Conservation (phyloP, 1,140 invertebrate genomes). For the Archivesica marissinica region DNA sequence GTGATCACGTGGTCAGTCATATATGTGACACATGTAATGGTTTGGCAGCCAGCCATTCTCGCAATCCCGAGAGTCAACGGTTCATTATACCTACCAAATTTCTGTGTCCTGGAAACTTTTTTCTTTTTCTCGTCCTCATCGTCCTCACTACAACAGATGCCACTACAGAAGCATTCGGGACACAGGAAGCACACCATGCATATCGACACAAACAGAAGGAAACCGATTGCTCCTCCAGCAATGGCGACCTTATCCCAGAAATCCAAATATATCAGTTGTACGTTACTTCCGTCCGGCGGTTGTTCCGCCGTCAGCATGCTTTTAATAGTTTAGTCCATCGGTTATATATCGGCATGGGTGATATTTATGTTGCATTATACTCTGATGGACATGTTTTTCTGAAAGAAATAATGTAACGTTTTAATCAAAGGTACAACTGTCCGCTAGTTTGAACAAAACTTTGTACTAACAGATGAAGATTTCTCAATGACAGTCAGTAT, state of each 20-base stretch:
- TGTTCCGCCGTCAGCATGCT: not conserved
- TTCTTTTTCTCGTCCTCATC: not conserved
- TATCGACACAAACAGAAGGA: slow-evolving; percentile 43
- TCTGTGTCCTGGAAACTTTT: not conserved
- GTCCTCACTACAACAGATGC: slow-evolving; percentile 21
- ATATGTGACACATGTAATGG: not conserved
- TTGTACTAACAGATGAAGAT: no score
- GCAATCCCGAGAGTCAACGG: no score
- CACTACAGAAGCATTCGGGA: slow-evolving; percentile 51
- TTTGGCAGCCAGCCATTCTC: no score
- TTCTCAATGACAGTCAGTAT: no score
- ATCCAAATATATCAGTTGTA: slow-evolving; percentile 39
- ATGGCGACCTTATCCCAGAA: slow-evolving; percentile 59
- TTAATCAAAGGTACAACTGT: no score
- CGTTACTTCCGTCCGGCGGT: slow-evolving; percentile 6
- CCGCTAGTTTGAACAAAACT: no score
- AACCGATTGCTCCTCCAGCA: slow-evolving; percentile 30
- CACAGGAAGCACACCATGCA: slow-evolving; percentile 58
- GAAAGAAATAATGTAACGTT: no score
- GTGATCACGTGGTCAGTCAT: not conserved
- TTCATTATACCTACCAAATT: slow-evolving; percentile 34
- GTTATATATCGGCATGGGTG: no score
- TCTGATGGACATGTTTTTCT: not conserved
- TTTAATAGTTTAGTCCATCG: no score
- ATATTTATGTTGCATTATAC: no score